Conservation (phyloP, 2,888 invertebrate genomes). For the Mamestra brassicae region DNA sequence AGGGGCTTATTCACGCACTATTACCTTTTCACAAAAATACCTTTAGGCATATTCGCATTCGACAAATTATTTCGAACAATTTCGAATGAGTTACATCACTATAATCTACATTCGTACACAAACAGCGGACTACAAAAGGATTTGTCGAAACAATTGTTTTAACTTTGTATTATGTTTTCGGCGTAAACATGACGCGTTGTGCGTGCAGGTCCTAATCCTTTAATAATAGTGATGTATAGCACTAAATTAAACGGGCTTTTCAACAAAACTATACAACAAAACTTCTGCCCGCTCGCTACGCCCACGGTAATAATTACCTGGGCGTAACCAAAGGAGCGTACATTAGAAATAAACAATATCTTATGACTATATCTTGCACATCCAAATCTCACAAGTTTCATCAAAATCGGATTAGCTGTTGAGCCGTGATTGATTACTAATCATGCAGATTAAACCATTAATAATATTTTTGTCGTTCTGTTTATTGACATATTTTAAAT, state of each 20-base stretch:
- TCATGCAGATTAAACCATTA: background rate
- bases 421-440: background rate
- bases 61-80: constrained; percentile 20
- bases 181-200: constrained; percentile 57
- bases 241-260: constrained; percentile 52
- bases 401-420: background rate
- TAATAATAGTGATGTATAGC: constrained; percentile 63
- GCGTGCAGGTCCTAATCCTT: constrained; percentile 58
- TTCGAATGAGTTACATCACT: constrained; percentile 49
- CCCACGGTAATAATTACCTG: background rate
- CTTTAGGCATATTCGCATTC: constrained; percentile 24
- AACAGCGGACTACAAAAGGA: constrained; percentile 59
- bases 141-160: constrained; percentile 68
- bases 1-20: constrained; percentile 13
- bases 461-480: background rate
- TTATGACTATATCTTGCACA: background rate
- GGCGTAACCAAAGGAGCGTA: too few species aligned
- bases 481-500: too few species aligned
- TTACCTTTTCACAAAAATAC: constrained; percentile 32
- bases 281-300: background rate
- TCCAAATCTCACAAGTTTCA: too few species aligned
- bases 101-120: constrained; percentile 21
- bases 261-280: constrained; percentile 23
- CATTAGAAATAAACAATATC: background rate
- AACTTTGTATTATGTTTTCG: constrained; percentile 61